Evolutionary conservation across 2,888 invertebrate species (phyloP), one percentile per base, ranked within the genome.

Genomic region (Drosophila subquinaria): DNA sequence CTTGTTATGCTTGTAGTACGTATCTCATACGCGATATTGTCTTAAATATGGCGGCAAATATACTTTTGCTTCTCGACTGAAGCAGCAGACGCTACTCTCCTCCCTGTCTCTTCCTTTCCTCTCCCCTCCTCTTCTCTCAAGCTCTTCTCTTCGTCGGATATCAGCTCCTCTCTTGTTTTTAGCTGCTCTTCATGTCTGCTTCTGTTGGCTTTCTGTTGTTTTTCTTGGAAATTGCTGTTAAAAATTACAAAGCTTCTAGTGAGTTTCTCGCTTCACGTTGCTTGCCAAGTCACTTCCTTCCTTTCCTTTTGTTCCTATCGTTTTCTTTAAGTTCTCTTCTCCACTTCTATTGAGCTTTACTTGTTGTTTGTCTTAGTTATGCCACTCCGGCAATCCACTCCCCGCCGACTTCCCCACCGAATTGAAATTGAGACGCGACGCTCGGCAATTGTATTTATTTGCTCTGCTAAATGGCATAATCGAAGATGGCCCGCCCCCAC

Each of bases 31-130:
- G 84, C 87, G 83, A 75, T 89, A 88, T 89, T 89, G 88, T 88
- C 90, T 89, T 87, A 82, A 86, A 86, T 86, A 86, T 90, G 86
- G 90, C 88, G 86, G 86, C 86, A 86, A 86, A 86, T 86, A 80
- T 85, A 85, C 82, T 87, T 56, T 81, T 73, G 73, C 73, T 67
- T 53, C 64, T 71, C 89, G 79, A 76, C 76, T 83, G 71, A 52
- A 73, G 63, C 67, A 71, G 56, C 80, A 80, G 69, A 67, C 73
- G 64, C 60, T 53, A 47, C 64, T 51, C 55, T 62, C 43, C 62
- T 20, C 60, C 15, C 10, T 10, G 8, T 10, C 33, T 20, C 3
- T 4, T 23, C 23, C 23, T 6, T 33, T 20, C n/a, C 10, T 8
- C 5, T 17, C 1, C 6, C 20, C 20, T 3, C n/a, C 17, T 17